Evolutionary conservation across 2,797 vertebrate genomes (phyloP), one percentile per base, ranked within the genome.

Genomic region (Sebastes iracundus): DNA sequence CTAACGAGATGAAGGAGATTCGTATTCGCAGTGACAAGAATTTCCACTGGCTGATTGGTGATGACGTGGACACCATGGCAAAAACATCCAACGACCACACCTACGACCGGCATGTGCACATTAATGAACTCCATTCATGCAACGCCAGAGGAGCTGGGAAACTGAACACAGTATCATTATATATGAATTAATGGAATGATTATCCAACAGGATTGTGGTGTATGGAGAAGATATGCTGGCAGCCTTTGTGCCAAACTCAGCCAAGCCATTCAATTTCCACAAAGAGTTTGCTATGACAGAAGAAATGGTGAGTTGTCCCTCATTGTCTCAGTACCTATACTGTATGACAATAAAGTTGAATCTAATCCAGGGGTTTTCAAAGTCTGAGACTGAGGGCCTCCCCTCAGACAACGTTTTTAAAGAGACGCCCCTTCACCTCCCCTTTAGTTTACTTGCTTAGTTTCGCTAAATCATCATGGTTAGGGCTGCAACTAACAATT

Each of bases 1-100:
- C 20, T 0, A 86, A 70, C 8, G 84, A 93, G 72, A 94, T 95
- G 93, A 91, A 91, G 49, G 27, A 12, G 7, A 94, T 95, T 28
- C 73, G 88, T 20, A 91, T 95, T 32, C 89, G 87, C 62, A 94
- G 60, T 0, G 90, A 96, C 75, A 62, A 49, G 4, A 87, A 93
- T 30, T 96, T 95, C 74, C 92, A 95, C 67, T 96, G 95, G 94
- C 90, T 96, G 64, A 95, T 95, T n/a, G 82, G 75, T 6, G 95
- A 96, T 35, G 93, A 94, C 0, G 86, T 93, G 32, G 95, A 95
- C 90, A 96, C 94, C 6, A 95, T 92, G 11, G 81, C 92, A 72
- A 89, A 46, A 4, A 75, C 65, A 18, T 82, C 79, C 2, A 96
- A 91, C 5, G 84, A 94, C 49, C 81, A 91, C 89, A 91, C 93